Conservation (phyloP, 2,113 vertebrate genomes). For the Athene noctua region DNA sequence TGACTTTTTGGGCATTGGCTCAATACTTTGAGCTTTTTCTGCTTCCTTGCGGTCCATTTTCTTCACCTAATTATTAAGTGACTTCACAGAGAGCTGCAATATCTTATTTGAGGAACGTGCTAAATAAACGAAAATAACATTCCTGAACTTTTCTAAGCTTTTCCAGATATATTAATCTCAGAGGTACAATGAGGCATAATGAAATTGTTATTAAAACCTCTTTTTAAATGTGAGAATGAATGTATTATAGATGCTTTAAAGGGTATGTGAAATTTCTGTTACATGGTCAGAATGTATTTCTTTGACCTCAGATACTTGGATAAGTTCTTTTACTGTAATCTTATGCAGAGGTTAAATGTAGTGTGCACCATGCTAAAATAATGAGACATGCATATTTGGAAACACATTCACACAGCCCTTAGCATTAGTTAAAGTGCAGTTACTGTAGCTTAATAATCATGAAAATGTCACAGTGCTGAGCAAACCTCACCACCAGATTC, state of each 20-base stretch:
- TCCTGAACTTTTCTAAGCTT: not conserved
- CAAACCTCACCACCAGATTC: not conserved
- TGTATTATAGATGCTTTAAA: not conserved
- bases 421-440: not conserved
- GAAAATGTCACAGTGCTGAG: not conserved
- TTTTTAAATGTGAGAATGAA: not conserved
- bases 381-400: not conserved
- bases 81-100: not conserved
- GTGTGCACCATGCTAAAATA: not conserved
- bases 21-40: not conserved
- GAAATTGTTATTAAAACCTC: not conserved
- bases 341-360: not conserved
- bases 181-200: not conserved
- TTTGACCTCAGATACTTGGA: not conserved
- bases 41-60: not conserved
- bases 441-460: not conserved
- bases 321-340: not conserved
- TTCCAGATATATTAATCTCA: not conserved
- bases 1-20: not conserved
- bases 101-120: not conserved
- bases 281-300: not conserved
- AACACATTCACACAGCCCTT: not conserved
- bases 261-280: not conserved
- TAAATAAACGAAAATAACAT: not conserved
- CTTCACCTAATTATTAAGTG: not conserved